Conservation (phyloP, 2,797 vertebrate species). For the Sebastiscus albofasciatus region DNA sequence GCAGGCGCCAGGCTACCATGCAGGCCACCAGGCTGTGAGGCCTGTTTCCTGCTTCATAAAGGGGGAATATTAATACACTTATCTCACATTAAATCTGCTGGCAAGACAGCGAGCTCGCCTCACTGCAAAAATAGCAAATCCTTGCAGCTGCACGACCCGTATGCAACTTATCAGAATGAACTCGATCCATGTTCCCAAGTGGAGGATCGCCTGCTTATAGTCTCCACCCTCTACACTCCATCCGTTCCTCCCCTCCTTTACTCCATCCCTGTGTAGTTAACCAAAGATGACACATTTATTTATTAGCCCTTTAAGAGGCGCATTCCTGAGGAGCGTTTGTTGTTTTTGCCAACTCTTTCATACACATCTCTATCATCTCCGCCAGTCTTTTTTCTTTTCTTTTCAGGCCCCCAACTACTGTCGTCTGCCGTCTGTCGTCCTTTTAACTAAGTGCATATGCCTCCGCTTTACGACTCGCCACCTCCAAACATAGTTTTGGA, state of each 20-base stretch:
- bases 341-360: slow-evolving; percentile 71
- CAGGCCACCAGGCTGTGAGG: slow-evolving; percentile 79
- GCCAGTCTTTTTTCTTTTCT: neutral
- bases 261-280: slow-evolving; percentile 7
- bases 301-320: slow-evolving; percentile 44
- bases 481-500: slow-evolving; percentile 67
- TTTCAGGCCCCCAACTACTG: slow-evolving; percentile 7
- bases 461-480: slow-evolving; percentile 70
- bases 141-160: neutral
- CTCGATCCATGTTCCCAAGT: neutral
- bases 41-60: slow-evolving; percentile 92
- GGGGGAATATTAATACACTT: slow-evolving; percentile 89
- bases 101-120: slow-evolving; percentile 82
- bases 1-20: slow-evolving; percentile 80
- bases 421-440: slow-evolving; percentile 51
- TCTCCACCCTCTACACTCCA: neutral
- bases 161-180: slow-evolving; percentile 1
- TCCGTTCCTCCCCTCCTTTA: neutral
- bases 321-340: slow-evolving; percentile 63
- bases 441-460: slow-evolving; percentile 69
- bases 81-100: slow-evolving; percentile 85
- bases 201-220: neutral
- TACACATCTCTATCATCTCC: slow-evolving; percentile 51
- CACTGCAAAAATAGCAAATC: slow-evolving; percentile 23
- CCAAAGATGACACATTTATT: slow-evolving; percentile 60